A percentile compares a stretch with the other conserved stretches of the same genome.
These are phyloP conservation scores for Darevskia mixta DNA, from an alignment of 2,797 vertebrate genomes.

Conservation along the genomic window DNA sequence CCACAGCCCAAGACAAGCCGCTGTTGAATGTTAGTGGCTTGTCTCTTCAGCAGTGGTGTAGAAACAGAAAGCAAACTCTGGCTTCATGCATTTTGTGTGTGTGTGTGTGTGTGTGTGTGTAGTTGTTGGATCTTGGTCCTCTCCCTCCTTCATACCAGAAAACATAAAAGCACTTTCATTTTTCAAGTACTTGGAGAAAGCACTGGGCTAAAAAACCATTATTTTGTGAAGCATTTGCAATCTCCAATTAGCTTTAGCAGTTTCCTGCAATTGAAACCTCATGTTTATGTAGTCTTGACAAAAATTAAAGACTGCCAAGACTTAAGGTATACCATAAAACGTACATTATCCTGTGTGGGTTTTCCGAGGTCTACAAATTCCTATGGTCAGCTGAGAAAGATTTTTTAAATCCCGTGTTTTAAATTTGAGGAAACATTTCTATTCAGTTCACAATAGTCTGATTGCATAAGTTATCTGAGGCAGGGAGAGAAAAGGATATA, in stretches of 20 bases:
- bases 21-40: background rate
- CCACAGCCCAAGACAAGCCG: background rate
- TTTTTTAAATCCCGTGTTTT: fast-evolving
- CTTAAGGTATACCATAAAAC: conserved; percentile 35
- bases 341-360: background rate
- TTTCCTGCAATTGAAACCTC: conserved; percentile 71
- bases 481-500: background rate
- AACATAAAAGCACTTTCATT: background rate
- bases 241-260: conserved; percentile 45
- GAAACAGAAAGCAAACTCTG: background rate
- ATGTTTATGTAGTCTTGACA: conserved; percentile 52
- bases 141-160: background rate
- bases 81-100: background rate
- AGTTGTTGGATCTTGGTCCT: background rate
- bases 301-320: conserved; percentile 46
- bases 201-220: conserved; percentile 43
- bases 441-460: background rate
- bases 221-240: conserved; percentile 20
- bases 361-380: conserved; percentile 16
- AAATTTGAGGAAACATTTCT: background rate
- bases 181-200: conserved; percentile 26
- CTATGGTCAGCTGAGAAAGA: conserved; percentile 25
- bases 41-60: background rate
- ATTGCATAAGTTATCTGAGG: conserved; percentile 7
- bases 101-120: background rate